phyloP scores from a whole-genome alignment of 2,888 invertebrate genomes.

The Polia nebulosa region DNA sequence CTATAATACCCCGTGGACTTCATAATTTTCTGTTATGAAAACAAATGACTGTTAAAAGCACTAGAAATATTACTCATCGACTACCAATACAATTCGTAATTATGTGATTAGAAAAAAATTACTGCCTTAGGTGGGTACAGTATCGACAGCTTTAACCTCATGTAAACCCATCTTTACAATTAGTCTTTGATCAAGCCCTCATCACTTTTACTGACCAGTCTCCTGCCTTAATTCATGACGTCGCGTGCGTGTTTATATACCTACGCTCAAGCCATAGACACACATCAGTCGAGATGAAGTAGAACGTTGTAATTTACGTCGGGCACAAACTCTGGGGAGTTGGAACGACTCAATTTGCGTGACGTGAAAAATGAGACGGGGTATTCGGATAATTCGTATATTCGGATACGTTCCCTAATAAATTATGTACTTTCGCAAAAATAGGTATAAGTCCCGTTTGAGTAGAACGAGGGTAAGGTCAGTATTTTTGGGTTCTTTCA shows the following conservation, averaged over 20 bases:
- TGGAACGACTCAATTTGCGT: conserved; percentile 72
- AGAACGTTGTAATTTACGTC: conserved; percentile 67
- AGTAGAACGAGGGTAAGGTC: conserved; percentile 27
- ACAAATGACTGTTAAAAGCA: neutral
- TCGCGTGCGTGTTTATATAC: conserved; percentile 32
- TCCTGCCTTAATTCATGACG: conserved; percentile 38
- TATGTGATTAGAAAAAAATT: too few species aligned
- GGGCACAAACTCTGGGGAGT: conserved; percentile 66
- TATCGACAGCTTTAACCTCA: neutral
- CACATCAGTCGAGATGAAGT: conserved; percentile 43
- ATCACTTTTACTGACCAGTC: conserved; percentile 42
- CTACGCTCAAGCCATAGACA: conserved; percentile 17
- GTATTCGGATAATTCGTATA: conserved; percentile 59
- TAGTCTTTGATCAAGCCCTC: conserved; percentile 21
- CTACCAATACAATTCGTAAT: too few species aligned
- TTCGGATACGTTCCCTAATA: conserved; percentile 52
- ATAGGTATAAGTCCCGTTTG: conserved; percentile 36
- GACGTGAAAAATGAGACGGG: conserved; percentile 71
- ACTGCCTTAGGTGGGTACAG: too few species aligned
- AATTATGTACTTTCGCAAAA: conserved; percentile 54
- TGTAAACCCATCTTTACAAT: conserved; percentile 25
- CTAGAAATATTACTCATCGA: too few species aligned
- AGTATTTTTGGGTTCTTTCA: conserved; percentile 40
- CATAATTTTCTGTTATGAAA: neutral
- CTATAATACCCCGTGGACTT: too few species aligned